phyloP scores from a whole-genome alignment of 2,797 vertebrate species.

The Poecile montanus region DNA sequence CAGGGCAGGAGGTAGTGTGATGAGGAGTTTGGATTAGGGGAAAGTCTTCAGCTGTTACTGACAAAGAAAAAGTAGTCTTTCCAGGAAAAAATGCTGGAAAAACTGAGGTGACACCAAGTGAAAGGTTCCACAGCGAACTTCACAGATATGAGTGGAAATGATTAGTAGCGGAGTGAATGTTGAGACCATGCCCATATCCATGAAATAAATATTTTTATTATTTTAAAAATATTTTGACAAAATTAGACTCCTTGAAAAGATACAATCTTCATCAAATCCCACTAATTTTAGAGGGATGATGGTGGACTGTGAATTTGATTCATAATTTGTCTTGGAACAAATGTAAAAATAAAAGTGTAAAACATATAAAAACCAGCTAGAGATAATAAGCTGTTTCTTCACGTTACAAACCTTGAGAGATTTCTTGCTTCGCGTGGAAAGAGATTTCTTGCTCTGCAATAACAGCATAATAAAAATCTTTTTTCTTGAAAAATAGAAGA shows the following conservation, averaged over 20 bases:
- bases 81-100: not conserved
- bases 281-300: not conserved
- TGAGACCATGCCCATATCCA: not conserved
- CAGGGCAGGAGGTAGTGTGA: not conserved
- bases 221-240: not conserved
- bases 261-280: not conserved
- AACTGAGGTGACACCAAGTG: not conserved
- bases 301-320: not conserved
- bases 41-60: not conserved
- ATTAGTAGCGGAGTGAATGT: not conserved
- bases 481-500: not conserved
- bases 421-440: not conserved
- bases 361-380: not conserved
- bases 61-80: not conserved
- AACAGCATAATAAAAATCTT: not conserved
- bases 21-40: not conserved
- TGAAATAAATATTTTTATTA: not conserved
- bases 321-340: not conserved
- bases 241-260: not conserved
- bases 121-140: not conserved
- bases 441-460: not conserved
- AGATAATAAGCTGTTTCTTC: not conserved
- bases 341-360: not conserved
- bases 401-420: not conserved
- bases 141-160: not conserved